phyloP scores from a whole-genome alignment of 2,888 invertebrate genomes.

The Enchytraeus crypticus region DNA sequence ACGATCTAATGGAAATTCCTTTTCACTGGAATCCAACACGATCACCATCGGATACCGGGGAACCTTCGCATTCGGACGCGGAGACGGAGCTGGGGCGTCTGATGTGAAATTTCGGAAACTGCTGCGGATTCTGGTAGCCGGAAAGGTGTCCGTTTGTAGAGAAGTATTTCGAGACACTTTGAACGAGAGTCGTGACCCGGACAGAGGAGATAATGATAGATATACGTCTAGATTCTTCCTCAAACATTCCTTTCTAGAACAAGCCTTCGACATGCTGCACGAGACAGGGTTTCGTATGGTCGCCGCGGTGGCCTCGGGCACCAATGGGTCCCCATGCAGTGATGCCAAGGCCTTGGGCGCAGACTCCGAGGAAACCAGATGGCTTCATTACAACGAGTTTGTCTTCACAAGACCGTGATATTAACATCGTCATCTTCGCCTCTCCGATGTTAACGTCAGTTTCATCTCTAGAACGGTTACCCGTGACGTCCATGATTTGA shows the following conservation, averaged over 20 bases:
- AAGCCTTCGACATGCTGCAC: constrained; percentile 50
- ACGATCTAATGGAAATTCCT: constrained; percentile 5
- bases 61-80: constrained; percentile 94
- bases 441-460: too few relatives aligned
- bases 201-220: constrained; percentile 80
- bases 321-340: constrained; percentile 55
- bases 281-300: constrained; percentile 52
- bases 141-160: constrained; percentile 81
- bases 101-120: constrained; percentile 98
- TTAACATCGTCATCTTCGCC: too few relatives aligned
- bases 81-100: constrained; percentile 82
- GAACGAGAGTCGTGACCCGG: constrained; percentile 95
- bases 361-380: constrained; percentile 94
- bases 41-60: constrained; percentile 93
- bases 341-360: constrained; percentile 84
- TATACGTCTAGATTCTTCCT: constrained; percentile 96
- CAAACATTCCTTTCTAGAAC: constrained; percentile 90
- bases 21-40: constrained; percentile 57
- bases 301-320: constrained; percentile 45
- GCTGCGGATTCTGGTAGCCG: constrained; percentile 88
- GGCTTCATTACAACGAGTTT: constrained; percentile 99
- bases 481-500: too few relatives aligned
- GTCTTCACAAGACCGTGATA: constrained; percentile 56
- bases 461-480: too few relatives aligned
- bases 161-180: constrained; percentile 92